These are phyloP conservation scores for Papilio helenus DNA, from an alignment of 1,140 invertebrate genomes.

Conservation along the genomic window DNA sequence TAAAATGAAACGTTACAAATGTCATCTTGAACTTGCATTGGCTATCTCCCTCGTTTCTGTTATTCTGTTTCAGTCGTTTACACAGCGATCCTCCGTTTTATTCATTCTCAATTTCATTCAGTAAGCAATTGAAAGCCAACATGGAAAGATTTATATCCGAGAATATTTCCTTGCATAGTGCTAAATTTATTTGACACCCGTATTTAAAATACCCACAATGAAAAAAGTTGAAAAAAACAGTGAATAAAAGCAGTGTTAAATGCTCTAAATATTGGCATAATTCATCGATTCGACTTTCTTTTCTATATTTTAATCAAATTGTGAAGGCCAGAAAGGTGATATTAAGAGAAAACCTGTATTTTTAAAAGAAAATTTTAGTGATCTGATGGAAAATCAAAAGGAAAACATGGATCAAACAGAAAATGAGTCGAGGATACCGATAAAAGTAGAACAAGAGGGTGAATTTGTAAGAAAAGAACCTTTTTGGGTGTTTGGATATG, in stretches of 20 bases:
- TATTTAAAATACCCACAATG: constrained; percentile 65
- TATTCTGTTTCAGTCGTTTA: background rate
- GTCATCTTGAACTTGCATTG: background rate
- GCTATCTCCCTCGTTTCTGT: constrained; percentile 6
- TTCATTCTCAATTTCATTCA: constrained; percentile 39
- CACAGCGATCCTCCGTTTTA: background rate
- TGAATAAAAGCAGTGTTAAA: constrained; percentile 60
- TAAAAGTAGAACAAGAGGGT: constrained; percentile 43
- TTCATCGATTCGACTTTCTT: constrained; percentile 52
- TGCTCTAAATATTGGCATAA: constrained; percentile 49
- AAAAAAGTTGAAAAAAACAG: constrained; percentile 65
- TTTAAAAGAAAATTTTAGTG: constrained; percentile 43
- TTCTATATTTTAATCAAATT: constrained; percentile 46
- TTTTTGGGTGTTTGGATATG: constrained; percentile 94
- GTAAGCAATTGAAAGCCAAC: constrained; percentile 45
- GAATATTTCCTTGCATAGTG: constrained; percentile 48
- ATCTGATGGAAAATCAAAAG: constrained; percentile 48
- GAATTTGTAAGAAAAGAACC: constrained; percentile 59
- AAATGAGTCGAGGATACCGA: constrained; percentile 37
- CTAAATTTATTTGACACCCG: constrained; percentile 55
- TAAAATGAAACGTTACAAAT: background rate
- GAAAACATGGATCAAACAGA: constrained; percentile 42
- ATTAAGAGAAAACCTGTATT: constrained; percentile 42
- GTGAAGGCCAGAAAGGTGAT: constrained; percentile 33
- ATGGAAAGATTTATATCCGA: constrained; percentile 48